Evolutionary conservation across 2,888 invertebrate genomes (phyloP).

Genomic region (Cerastis leucographa): DNA sequence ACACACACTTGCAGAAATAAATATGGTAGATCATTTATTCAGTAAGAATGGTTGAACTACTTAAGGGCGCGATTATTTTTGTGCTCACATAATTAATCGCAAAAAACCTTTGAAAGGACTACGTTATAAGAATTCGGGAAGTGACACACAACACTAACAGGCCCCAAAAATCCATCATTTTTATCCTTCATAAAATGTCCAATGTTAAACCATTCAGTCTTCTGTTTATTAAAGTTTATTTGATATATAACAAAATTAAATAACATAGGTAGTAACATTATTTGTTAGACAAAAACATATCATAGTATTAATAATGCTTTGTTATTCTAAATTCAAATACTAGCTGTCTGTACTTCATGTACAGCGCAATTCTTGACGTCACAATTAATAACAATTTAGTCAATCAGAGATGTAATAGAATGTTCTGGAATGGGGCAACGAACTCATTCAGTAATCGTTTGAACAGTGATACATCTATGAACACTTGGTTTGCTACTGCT

Average conservation of each 20-base stretch:
- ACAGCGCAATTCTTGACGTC: background rate
- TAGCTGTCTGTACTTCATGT: background rate
- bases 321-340: constrained; percentile 11
- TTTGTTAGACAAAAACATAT: constrained; percentile 44
- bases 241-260: constrained; percentile 12
- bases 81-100: background rate
- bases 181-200: background rate
- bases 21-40: background rate
- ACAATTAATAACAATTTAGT: constrained; percentile 17
- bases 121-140: background rate
- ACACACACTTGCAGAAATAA: background rate
- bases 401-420: constrained; percentile 10
- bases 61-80: background rate
- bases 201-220: background rate
- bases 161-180: background rate
- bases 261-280: constrained; percentile 9
- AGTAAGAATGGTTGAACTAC: background rate
- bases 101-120: background rate
- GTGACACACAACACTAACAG: background rate
- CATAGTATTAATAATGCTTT: constrained; percentile 15
- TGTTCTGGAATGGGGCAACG: constrained; percentile 3
- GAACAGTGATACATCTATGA: background rate
- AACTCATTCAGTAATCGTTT: background rate
- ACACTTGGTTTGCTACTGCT: constrained; percentile 20
- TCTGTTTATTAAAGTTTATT: background rate